Evolutionary conservation across 1,140 invertebrate species (phyloP).

Genomic region (Condylostylus longicornis): DNA sequence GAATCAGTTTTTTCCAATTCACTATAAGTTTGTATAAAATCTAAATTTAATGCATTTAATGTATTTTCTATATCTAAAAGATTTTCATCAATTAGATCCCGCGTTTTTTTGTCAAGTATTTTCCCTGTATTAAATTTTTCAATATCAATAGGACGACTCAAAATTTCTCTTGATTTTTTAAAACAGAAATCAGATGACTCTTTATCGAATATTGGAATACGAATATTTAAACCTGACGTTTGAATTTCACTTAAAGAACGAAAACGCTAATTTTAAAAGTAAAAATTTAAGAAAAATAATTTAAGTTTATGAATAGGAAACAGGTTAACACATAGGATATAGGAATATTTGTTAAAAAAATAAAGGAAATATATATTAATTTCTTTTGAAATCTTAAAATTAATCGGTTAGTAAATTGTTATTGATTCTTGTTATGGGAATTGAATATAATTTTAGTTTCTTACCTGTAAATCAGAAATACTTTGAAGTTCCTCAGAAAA

Average conservation of each 20-base stretch:
- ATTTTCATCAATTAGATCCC: conserved; percentile 22
- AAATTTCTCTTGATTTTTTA: conserved; percentile 50
- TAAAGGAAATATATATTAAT: too few relatives aligned
- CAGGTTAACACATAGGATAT: neutral
- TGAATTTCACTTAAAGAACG: conserved; percentile 34
- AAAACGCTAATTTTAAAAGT: conserved; percentile 35
- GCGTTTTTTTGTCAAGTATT: conserved; percentile 8
- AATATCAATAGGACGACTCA: conserved; percentile 39
- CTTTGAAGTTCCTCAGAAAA: conserved; percentile 81
- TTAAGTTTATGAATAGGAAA: neutral
- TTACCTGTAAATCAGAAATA: conserved; percentile 78
- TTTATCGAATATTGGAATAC: conserved; percentile 53
- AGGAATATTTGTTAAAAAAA: conserved; percentile 1
- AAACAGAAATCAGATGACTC: conserved; percentile 58
- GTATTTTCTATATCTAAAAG: conserved; percentile 32
- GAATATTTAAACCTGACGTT: conserved; percentile 20
- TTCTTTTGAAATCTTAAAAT: too few relatives aligned
- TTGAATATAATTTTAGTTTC: conserved; percentile 4
- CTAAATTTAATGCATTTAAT: conserved; percentile 27
- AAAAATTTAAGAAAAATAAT: conserved; percentile 4
- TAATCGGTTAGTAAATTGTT: too few relatives aligned
- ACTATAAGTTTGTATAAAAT: conserved; percentile 31
- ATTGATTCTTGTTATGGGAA: neutral
- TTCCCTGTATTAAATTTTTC: conserved; percentile 3
- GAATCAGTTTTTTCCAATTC: conserved; percentile 31